Percentiles rank a stretch among this genome's conserved stretches.
These are phyloP conservation scores for Cenopis cana DNA, from an alignment of 2,888 invertebrate genomes.

Conservation along the genomic window DNA sequence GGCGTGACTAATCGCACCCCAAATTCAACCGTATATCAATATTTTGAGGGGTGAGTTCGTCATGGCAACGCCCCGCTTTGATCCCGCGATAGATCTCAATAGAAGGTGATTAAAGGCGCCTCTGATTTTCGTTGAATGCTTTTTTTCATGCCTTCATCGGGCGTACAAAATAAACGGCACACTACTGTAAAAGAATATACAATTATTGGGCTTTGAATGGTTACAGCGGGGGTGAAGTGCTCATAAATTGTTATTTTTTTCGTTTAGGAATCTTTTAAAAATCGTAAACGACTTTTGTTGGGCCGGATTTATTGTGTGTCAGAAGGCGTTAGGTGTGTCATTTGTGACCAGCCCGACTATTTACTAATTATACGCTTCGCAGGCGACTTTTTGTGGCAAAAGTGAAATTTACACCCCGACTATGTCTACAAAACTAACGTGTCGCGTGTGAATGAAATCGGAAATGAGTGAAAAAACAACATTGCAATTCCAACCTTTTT, in stretches of 20 bases:
- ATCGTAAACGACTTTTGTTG: constrained; percentile 74
- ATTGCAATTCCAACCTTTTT: not conserved
- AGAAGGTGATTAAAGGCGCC: constrained; percentile 85
- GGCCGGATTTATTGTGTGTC: constrained; percentile 73
- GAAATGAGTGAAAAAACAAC: not conserved
- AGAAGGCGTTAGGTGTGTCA: constrained; percentile 65
- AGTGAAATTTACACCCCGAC: constrained; percentile 32
- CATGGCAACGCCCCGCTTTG: constrained; percentile 73
- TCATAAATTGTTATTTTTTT: constrained; percentile 82
- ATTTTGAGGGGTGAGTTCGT: constrained; percentile 75
- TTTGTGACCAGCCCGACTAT: constrained; percentile 63
- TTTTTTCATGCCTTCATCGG: constrained; percentile 82
- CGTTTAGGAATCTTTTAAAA: constrained; percentile 76
- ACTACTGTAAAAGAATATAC: constrained; percentile 86
- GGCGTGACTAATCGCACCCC: constrained; percentile 66
- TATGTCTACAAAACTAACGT: constrained; percentile 11
- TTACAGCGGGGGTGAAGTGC: constrained; percentile 84
- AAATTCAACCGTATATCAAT: constrained; percentile 75
- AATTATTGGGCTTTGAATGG: constrained; percentile 84
- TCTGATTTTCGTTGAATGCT: constrained; percentile 83
- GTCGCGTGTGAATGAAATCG: constrained; percentile 28
- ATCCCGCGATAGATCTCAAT: constrained; percentile 84
- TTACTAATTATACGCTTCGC: constrained; percentile 74
- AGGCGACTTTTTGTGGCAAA: constrained; percentile 35
- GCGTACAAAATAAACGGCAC: constrained; percentile 79